phyloP scores from a whole-genome alignment of 1,140 invertebrate genomes.

The Bursaphelenchus mucronatus region DNA sequence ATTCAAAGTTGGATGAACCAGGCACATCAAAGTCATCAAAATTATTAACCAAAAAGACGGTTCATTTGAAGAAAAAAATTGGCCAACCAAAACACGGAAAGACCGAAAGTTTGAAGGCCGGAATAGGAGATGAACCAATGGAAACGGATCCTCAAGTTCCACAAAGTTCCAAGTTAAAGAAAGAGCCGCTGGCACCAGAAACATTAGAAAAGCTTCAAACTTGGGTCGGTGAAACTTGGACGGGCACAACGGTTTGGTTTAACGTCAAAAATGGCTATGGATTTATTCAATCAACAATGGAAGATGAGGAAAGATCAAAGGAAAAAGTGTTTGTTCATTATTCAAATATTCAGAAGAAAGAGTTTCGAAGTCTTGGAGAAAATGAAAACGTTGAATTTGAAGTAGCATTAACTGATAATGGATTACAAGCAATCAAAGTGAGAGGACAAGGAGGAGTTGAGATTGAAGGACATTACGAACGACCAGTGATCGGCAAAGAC shows the following conservation, averaged over 20 bases:
- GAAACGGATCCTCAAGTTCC: too few relatives aligned
- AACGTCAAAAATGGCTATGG: constrained; percentile 17
- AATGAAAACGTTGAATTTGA: constrained; percentile 15
- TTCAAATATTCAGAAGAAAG: too few relatives aligned
- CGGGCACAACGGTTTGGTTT: constrained; percentile 1
- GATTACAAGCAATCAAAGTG: constrained; percentile 8
- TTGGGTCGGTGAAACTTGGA: constrained; percentile 13
- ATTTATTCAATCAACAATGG: constrained; percentile 18
- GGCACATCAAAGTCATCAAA: too few relatives aligned
- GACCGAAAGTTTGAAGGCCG: too few relatives aligned
- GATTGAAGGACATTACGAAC: constrained; percentile 4
- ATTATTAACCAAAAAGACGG: too few relatives aligned
- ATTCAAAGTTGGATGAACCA: too few relatives aligned
- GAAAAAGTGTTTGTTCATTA: constrained; percentile 19
- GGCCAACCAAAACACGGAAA: too few relatives aligned
- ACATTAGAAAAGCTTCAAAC: too few relatives aligned
- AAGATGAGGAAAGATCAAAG: constrained; percentile 2
- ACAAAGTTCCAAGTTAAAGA: too few relatives aligned
- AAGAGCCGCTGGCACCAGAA: too few relatives aligned
- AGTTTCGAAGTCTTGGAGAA: constrained; percentile 6
- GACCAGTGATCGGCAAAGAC: constrained; percentile 5
- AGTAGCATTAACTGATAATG: constrained; percentile 4
- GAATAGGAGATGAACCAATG: too few relatives aligned
- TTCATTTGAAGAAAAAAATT: too few relatives aligned
- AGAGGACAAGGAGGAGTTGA: background rate